Percentiles rank a stretch among this genome's conserved stretches.
Evolutionary conservation across 2,797 vertebrate genomes (phyloP).

Genomic region (Limosa lapponica): DNA sequence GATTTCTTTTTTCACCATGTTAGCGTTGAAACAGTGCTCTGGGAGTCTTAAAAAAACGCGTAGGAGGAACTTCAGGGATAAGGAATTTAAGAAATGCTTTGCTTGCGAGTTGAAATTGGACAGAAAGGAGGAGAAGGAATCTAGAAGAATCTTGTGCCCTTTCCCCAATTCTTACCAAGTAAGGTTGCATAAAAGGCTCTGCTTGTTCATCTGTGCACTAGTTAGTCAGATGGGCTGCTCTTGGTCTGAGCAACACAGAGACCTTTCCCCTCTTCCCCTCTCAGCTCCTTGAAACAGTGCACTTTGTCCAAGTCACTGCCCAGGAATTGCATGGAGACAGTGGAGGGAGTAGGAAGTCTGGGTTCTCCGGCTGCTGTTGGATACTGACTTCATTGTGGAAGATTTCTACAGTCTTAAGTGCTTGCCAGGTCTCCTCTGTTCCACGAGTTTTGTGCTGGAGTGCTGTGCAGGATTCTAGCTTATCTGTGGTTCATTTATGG

Average conservation of each 20-base stretch:
- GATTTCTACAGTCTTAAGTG: not conserved
- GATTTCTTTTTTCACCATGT: not conserved
- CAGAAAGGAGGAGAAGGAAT: not conserved
- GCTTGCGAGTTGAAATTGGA: not conserved
- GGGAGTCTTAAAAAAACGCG: not conserved
- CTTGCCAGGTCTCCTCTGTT: not conserved
- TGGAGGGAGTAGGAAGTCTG: not conserved
- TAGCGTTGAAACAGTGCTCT: not conserved
- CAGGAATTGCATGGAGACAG: not conserved
- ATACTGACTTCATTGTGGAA: not conserved
- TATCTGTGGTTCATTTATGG: not conserved
- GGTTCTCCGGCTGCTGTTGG: not conserved
- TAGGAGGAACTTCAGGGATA: conserved; percentile 12
- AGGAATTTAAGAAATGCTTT: not conserved
- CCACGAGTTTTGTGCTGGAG: not conserved
- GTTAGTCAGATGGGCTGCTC: not conserved
- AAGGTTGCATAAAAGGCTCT: not conserved
- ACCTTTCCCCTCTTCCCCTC: not conserved
- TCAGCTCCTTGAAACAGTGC: not conserved
- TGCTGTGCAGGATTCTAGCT: not conserved
- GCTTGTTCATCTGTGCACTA: not conserved
- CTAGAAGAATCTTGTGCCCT: not conserved
- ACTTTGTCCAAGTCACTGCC: not conserved
- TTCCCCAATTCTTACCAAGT: not conserved
- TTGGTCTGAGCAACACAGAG: not conserved